A percentile compares a stretch with the other conserved stretches of the same genome.
Evolutionary conservation across 2,113 vertebrate genomes (phyloP).

Genomic region (Lota lota): DNA sequence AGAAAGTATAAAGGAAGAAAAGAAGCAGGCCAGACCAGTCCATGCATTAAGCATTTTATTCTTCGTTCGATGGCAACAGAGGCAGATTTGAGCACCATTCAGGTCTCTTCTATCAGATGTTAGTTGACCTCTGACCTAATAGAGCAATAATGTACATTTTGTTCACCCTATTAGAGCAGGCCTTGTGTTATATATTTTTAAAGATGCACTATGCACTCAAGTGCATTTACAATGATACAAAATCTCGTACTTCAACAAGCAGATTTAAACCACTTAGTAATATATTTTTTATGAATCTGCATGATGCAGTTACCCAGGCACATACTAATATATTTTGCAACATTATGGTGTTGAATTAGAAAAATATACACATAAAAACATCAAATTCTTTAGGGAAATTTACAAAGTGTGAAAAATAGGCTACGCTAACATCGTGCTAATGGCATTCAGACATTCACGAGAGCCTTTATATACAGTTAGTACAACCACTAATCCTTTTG

Average conservation of each 20-base stretch:
- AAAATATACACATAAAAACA: constrained; percentile 61
- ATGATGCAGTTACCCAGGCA: constrained; percentile 65
- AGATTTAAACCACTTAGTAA: constrained; percentile 42
- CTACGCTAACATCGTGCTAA: constrained; percentile 17
- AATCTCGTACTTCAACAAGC: constrained; percentile 46
- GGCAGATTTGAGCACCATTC: constrained; percentile 41
- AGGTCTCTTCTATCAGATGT: constrained; percentile 6
- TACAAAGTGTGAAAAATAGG: constrained; percentile 43
- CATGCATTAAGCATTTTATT: constrained; percentile 69
- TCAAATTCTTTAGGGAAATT: constrained; percentile 47
- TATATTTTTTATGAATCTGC: constrained; percentile 52
- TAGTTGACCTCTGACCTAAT: constrained; percentile 16
- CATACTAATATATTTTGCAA: constrained; percentile 70
- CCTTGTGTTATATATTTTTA: constrained; percentile 1
- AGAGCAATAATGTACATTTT: constrained; percentile 1
- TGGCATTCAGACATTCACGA: constrained; percentile 51
- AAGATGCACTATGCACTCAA: constrained; percentile 31
- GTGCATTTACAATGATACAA: constrained; percentile 54
- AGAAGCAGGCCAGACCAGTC: constrained; percentile 45
- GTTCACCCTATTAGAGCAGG: constrained; percentile 5
- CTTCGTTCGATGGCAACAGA: constrained; percentile 54
- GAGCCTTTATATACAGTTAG: constrained; percentile 28
- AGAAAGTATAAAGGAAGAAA: constrained; percentile 18
- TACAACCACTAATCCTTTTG: constrained; percentile 20
- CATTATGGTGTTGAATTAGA: constrained; percentile 58